Percentiles rank a stretch among this genome's conserved stretches.
Evolutionary conservation across 1,140 invertebrate species (phyloP).

Genomic region (Atopsyche davidsoni): DNA sequence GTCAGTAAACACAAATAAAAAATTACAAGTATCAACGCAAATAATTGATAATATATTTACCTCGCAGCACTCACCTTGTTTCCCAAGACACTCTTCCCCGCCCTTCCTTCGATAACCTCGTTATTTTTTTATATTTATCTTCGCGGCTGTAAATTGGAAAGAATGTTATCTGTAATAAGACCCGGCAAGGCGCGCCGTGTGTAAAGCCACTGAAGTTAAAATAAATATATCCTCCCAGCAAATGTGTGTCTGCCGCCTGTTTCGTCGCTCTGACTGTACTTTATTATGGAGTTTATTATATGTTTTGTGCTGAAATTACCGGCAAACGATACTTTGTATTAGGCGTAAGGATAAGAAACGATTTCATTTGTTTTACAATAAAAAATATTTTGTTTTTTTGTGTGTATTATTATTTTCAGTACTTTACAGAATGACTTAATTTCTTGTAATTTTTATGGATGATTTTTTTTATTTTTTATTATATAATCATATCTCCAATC

Average conservation of each 20-base stretch:
- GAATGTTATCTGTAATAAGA: conserved; percentile 19
- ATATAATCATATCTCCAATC: no score
- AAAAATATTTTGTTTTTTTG: no score
- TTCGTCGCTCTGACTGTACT: background rate
- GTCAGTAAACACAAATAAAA: background rate
- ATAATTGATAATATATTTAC: conserved; percentile 6
- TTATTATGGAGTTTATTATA: conserved; percentile 8
- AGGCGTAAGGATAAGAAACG: background rate
- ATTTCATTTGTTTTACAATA: no score
- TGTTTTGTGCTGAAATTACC: conserved; percentile 3
- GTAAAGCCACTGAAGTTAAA: conserved; percentile 5
- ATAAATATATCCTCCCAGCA: conserved; percentile 5
- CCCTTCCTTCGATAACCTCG: conserved; percentile 4
- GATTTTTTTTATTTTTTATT: no score
- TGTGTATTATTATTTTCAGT: no score
- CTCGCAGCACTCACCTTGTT: background rate
- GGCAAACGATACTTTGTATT: background rate
- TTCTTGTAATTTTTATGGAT: no score
- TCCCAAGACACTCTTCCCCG: conserved; percentile 1
- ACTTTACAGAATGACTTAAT: no score
- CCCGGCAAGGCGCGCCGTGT: background rate
- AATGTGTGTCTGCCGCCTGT: background rate
- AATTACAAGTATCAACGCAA: background rate
- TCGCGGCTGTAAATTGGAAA: conserved; percentile 19
- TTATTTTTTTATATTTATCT: conserved; percentile 7